Conservation (phyloP, 2,113 vertebrate species). For the Sinocyclocheilus anshuiensis region DNA sequence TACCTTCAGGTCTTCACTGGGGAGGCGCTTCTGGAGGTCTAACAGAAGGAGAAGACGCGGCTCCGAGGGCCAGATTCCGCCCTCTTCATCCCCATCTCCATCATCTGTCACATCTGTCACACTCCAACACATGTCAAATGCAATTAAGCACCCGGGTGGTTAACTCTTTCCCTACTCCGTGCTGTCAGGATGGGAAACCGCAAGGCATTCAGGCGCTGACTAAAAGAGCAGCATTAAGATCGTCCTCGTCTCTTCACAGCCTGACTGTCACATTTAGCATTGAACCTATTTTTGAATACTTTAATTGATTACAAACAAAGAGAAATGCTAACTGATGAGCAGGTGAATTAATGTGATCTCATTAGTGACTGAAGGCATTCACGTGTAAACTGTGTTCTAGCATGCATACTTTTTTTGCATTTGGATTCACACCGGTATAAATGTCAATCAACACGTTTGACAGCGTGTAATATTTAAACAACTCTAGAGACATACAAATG, state of each 20-base stretch:
- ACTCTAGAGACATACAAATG: background rate
- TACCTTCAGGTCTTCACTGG: slow-evolving; percentile 32
- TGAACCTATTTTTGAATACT: background rate
- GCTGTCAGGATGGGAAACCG: background rate
- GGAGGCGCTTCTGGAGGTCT: slow-evolving; percentile 30
- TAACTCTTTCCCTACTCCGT: slow-evolving; percentile 40
- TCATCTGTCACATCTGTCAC: slow-evolving; percentile 55
- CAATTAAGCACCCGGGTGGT: slow-evolving; percentile 49
- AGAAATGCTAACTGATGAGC: background rate
- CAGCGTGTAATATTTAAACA: background rate
- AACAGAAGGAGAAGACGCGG: slow-evolving; percentile 12
- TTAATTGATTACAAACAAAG: background rate
- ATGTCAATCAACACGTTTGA: background rate
- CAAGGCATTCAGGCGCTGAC: slow-evolving; percentile 24
- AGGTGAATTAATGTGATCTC: background rate
- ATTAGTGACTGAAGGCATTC: background rate
- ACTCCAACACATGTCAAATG: slow-evolving; percentile 52
- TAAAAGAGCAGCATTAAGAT: slow-evolving; percentile 11
- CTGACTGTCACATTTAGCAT: background rate
- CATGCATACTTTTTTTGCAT: background rate
- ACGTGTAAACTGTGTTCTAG: background rate
- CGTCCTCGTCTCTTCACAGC: slow-evolving; percentile 14
- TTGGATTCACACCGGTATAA: background rate
- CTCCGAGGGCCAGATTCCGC: slow-evolving; percentile 20
- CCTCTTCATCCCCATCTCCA: slow-evolving; percentile 41